Evolutionary conservation across 35 echinoderm and acorn worm species (phyloP), one percentile per base, ranked within the genome.

Genomic region (Patiria miniata): DNA sequence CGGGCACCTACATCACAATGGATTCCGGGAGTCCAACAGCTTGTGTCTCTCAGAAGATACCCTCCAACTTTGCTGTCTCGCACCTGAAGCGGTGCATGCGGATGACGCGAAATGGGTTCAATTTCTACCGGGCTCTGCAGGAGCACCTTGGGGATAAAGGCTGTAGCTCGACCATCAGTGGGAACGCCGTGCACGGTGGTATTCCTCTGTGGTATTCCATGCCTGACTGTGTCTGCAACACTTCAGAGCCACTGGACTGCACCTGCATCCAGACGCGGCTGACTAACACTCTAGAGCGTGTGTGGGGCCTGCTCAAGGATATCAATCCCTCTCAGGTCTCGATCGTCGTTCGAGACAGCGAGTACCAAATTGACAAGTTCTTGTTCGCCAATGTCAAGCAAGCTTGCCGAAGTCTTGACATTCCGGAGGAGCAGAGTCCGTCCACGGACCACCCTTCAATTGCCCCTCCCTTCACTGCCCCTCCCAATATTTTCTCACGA

Each of bases 51-150:
- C 1, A 30, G 26, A 73, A 9, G 29, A 12, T 36, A 2, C 65
- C 65, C 14, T 0, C 37, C 83, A 84, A 21, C 32, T 82, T 30
- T 58, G 14, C n/a, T 77, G 86, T 69, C 39, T 87, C 12, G 68
- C 34, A 16, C 10, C 90, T 92, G 40, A 81, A 16, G 16, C 50
- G 84, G 36, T 92, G 90, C 39, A 92, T 87, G 90, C 56, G 90
- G 17, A 92, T 92, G 90, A 82, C 90, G 40, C 55, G 90, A 29
- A 92, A 92, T 33, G 77, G 84, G 51, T 52, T 92, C 36, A 73
- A 77, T 7, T 82, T 92, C 36, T 92, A 92, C 57, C 40, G 81
- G 52, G 90, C 90, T 19, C 44, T 92, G 44, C 83, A 92, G 77
- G 55, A 79, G 50, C 51, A 68, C 38, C 77, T 87, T n/a, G 83